Evolutionary conservation across 92 coral and sea anemone genomes (phyloP).

Genomic region (Epizoanthus rinbou): DNA sequence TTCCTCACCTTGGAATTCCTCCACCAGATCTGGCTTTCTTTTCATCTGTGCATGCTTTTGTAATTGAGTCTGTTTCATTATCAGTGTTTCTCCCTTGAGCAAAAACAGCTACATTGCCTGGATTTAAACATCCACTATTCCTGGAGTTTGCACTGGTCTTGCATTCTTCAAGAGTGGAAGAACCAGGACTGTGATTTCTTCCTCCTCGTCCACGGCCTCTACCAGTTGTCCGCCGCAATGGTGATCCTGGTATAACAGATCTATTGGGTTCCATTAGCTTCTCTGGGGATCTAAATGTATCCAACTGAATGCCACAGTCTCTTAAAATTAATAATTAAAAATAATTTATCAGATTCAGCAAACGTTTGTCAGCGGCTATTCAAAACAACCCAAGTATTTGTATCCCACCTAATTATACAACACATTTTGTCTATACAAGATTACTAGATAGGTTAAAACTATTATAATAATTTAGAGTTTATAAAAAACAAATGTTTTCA

Average conservation of each 20-base stretch:
- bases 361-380: too few species aligned
- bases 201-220: constrained; percentile 17
- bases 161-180: not conserved
- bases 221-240: constrained; percentile 2
- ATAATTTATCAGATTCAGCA: not conserved
- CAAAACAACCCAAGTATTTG: too few species aligned
- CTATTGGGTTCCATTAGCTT: constrained; percentile 9
- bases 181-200: not conserved
- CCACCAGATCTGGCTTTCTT: not conserved
- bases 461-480: too few species aligned
- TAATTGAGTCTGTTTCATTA: not conserved
- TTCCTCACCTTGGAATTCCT: not conserved
- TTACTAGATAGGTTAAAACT: too few species aligned
- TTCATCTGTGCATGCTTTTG: not conserved
- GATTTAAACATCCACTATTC: not conserved
- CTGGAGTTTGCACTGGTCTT: not conserved
- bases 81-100: not conserved
- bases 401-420: too few species aligned
- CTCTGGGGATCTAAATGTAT: not conserved
- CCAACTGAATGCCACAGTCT: not conserved
- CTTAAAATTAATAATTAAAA: not conserved
- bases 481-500: too few species aligned
- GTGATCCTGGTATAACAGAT: not conserved
- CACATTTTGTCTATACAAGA: too few species aligned
- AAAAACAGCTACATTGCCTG: not conserved